phyloP scores from a whole-genome alignment of 2,797 vertebrate species.

The Mastacembelus armatus region DNA sequence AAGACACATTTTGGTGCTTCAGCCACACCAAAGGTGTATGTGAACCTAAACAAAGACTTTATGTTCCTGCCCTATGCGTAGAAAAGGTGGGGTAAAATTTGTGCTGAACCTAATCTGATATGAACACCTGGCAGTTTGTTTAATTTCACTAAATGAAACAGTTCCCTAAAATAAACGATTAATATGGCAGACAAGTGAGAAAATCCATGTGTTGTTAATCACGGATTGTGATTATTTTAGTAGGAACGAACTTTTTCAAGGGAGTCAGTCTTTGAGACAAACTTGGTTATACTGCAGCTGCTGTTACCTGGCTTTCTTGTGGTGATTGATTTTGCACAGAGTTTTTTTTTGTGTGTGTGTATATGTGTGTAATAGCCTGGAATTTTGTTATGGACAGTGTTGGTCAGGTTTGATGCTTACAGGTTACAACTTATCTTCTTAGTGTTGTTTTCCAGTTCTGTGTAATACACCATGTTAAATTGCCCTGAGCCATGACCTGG shows the following conservation, averaged over 20 bases:
- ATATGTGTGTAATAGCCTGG: neutral
- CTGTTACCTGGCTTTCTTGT: neutral
- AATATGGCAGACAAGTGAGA: neutral
- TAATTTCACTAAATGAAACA: neutral
- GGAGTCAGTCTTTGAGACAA: conserved; percentile 12
- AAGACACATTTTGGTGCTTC: neutral
- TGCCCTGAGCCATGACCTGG: conserved; percentile 21
- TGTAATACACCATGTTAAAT: neutral
- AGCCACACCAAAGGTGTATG: neutral
- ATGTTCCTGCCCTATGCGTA: neutral
- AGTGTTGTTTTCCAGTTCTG: neutral
- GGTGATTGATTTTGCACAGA: neutral
- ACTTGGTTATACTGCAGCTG: conserved; percentile 4
- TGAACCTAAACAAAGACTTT: neutral
- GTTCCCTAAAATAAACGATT: neutral
- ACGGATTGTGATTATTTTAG: neutral
- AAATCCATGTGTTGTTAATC: neutral
- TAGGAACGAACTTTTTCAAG: neutral
- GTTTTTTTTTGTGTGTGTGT: too few species aligned
- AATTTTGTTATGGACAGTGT: neutral
- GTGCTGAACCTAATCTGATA: neutral
- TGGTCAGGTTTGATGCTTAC: neutral
- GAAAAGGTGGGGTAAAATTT: neutral
- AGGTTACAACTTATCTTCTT: neutral
- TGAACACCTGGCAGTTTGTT: neutral